Base-by-base conservation (phyloP, 1,140 invertebrate genomes). In the Teleopsis dalmanni region DNA sequence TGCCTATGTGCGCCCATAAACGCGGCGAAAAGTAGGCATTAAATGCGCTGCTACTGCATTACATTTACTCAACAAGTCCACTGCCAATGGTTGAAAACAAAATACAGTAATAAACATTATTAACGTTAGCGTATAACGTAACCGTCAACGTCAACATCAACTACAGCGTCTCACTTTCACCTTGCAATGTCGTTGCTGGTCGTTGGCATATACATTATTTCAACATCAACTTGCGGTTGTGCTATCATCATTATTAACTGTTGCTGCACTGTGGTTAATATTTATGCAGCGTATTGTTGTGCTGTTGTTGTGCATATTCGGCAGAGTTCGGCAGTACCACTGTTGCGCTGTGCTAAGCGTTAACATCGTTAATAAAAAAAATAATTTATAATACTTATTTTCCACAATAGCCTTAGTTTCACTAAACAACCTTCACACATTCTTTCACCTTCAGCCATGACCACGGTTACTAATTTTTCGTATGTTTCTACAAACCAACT, bases 141-240 rank as follows among this genome's bases (percentile, higher is more conserved):
- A 27, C 8, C 34, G 16, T n/a, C 37, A 40, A 42, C 40, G 29
- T 23, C 26, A 25, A 34, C 33, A 36, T 36, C 22, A 41, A 45
- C 48, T 14, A 22, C 34, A 21, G 34, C 45, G 41, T 36, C 48
- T 67, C 66, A 67, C 64, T 67, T 67, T 67, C 64, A 67, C 64
- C 64, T 67, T 67, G 61, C 64, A 67, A 67, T 67, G 64, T 64
- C 64, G 64, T 64, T 62, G 64, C 61, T 67, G 63, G 64, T 67
- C 61, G 64, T 67, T 67, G 64, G 61, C 63, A 67, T 58, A 62
- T 47, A 50, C 37, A 40, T 48, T 48, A 47, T 47, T 37, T 47
- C 36, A 35, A 47, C 35, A 38, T 47, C 19, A 36, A 38, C 36
- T 29, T 25, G 14, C 22, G 43, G 37, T 35, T 46, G 3, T 46